Percentiles rank a stretch among this genome's conserved stretches.
Conservation (phyloP, 2,797 vertebrate species). For the Poeciliopsis turneri region DNA sequence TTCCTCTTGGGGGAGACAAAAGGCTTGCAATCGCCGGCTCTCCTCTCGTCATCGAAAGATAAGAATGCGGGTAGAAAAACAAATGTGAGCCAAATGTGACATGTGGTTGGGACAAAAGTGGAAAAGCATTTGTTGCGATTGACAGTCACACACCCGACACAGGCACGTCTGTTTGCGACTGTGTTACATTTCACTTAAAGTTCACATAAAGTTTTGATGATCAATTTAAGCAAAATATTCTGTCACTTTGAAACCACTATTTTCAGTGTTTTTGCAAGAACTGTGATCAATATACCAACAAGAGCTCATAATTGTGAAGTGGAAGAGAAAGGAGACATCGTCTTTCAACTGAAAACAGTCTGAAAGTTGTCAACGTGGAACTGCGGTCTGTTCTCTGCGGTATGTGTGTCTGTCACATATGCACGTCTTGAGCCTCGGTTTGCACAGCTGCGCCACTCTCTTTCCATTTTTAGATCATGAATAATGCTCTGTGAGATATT, state of each 20-base stretch:
- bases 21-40: conserved; percentile 33
- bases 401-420: background rate
- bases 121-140: conserved; percentile 47
- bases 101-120: conserved; percentile 61
- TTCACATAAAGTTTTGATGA: background rate
- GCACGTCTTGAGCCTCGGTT: background rate
- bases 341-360: background rate
- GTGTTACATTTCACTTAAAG: background rate
- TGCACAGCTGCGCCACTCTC: background rate
- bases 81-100: conserved; percentile 62
- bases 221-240: background rate
- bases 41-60: conserved; percentile 60
- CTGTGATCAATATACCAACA: background rate
- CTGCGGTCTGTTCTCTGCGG: background rate
- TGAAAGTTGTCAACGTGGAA: background rate
- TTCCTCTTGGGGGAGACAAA: conserved; percentile 41
- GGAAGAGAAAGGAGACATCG: background rate
- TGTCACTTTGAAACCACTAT: background rate
- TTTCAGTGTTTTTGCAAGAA: background rate
- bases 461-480: conserved; percentile 1
- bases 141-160: conserved; percentile 61
- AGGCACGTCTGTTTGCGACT: conserved; percentile 28
- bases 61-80: conserved; percentile 40
- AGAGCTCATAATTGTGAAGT: background rate
- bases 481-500: background rate